Evolutionary conservation across 2,888 invertebrate genomes (phyloP).

Genomic region (Chesias legatella): DNA sequence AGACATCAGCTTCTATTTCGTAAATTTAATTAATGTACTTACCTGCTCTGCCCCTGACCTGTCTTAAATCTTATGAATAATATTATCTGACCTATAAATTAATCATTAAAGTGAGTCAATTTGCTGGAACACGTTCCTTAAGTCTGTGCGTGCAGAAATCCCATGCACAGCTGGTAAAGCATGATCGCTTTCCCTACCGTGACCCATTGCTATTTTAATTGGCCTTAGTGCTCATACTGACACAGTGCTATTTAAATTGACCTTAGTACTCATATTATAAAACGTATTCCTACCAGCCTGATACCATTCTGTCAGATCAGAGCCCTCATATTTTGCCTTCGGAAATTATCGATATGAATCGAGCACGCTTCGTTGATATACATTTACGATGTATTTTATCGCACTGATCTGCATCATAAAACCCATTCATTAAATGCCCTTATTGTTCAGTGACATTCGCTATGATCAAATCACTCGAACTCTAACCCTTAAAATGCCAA

Average conservation of each 20-base stretch:
- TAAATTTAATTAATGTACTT: no score
- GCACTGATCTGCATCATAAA: slow-evolving; percentile 57
- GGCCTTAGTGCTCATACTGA: slow-evolving; percentile 28
- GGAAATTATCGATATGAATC: slow-evolving; percentile 38
- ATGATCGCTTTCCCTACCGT: slow-evolving; percentile 26
- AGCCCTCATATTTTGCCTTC: slow-evolving; percentile 25
- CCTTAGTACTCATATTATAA: slow-evolving; percentile 28
- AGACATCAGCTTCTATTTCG: no score
- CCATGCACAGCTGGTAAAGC: slow-evolving; percentile 36
- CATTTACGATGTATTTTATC: slow-evolving; percentile 42
- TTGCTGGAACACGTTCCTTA: slow-evolving; percentile 39
- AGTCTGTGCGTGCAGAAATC: slow-evolving; percentile 46
- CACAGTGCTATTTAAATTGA: slow-evolving; percentile 23
- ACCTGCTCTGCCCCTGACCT: no score
- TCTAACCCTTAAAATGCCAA: slow-evolving; percentile 63
- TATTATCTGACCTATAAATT: slow-evolving; percentile 10
- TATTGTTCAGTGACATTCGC: slow-evolving; percentile 61
- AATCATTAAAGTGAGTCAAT: slow-evolving; percentile 31
- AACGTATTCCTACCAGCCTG: slow-evolving; percentile 19
- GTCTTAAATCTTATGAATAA: no score
- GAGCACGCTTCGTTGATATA: slow-evolving; percentile 39
- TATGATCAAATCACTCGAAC: slow-evolving; percentile 54
- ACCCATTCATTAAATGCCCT: slow-evolving; percentile 50
- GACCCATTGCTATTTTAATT: slow-evolving; percentile 10
- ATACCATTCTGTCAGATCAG: slow-evolving; percentile 28